Base-by-base conservation (phyloP, 2,888 invertebrate genomes). In the Hemicrepidius hirtus region DNA sequence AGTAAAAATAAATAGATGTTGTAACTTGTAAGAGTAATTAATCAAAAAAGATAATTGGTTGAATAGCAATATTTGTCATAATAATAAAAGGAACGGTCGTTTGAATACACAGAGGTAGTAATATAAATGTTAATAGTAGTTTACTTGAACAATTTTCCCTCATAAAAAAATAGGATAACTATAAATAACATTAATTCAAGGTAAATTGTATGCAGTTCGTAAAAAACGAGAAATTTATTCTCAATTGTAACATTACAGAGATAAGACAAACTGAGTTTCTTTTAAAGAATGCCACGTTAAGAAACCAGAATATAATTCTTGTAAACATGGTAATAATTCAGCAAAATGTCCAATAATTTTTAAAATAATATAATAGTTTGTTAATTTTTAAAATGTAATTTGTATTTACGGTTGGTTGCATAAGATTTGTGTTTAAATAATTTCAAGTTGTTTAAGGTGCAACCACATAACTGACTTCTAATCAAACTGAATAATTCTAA, bases 161-260 rank as follows among this genome's bases (percentile, higher is more conserved):
- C 18, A 20, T 18, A 20, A 28, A 53, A 53, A 28, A 49, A 20
- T 12, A 10, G 49, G 20, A 18, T 50, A 50, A 10, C n/a, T n/a
- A 32, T 53, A 28, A 53, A 53, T 53, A 53, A 53, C n/a, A 53
- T 1, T 24, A 53, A 24, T 53, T 53, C 53, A 53, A 53, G 53
- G 53, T 53, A 53, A 53, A 24, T 28, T 13, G 28, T 28, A 53
- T 3, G 53, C 32, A 53, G 18, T 28, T 20, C 3, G 20, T 20
- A 46, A 46, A 46, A 46, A 46, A 10, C 20, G 7, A 20, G 6
- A 46, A 46, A 46, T 46, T 9, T 46, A 46, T 46, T 46, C 20
- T 46, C 16, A 16, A 7, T 10, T 41, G 41, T 16, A 13, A 13
- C 9, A 10, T 37, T 41, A 13, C 41, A 13, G 5, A 32, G 32